Base-by-base conservation (phyloP, 23 tunicate genomes). In the Halocynthia aurantium region DNA sequence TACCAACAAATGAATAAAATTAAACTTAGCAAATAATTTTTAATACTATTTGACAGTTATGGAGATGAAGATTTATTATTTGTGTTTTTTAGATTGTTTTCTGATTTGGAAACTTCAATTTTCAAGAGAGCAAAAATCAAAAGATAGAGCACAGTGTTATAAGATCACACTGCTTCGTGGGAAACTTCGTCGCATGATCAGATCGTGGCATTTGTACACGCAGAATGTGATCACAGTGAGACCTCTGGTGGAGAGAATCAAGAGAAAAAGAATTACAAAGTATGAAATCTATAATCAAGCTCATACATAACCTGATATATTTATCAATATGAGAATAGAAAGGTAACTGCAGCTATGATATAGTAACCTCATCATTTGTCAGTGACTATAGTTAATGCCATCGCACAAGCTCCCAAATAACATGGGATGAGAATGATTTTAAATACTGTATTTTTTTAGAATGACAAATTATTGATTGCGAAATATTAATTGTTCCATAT, bases 211-310 rank as follows among this genome's bases (percentile, higher is more conserved):
- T 65, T 8, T 65, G 13, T 5, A 49, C 22, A 15, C 70, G 13
- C 70, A 65, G 70, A 49, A 65, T 20, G 22, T 49, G 19, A 15
- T 65, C 49, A 65, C 22, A 9, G 31, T 65, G 9, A 65, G 31
- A 65, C 70, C 70, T 10, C 31, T 65, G 70, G 31, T 65, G 10
- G 70, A 65, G 31, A 65, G 70, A 65, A 65, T 65, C 49, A 15
- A 65, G 22, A 65, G 70, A 65, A 6, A 49, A 15, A 65, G 70
- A 15, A 49, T 65, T 11, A 65, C 19, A 11, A 11, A 49, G 70
- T 65, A 65, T 0, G 31, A 65, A 13, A 2, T n/a, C 15, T 58
- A 13, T 57, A 13, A 2, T 58, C 63, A 58, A 58, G 15, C 17
- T 58, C n/a, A 58, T 10, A 57, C 12, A 10, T 58, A 58, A n/a